phyloP scores from a whole-genome alignment of 2,113 vertebrate genomes.

The Aptenodytes forsteri region DNA sequence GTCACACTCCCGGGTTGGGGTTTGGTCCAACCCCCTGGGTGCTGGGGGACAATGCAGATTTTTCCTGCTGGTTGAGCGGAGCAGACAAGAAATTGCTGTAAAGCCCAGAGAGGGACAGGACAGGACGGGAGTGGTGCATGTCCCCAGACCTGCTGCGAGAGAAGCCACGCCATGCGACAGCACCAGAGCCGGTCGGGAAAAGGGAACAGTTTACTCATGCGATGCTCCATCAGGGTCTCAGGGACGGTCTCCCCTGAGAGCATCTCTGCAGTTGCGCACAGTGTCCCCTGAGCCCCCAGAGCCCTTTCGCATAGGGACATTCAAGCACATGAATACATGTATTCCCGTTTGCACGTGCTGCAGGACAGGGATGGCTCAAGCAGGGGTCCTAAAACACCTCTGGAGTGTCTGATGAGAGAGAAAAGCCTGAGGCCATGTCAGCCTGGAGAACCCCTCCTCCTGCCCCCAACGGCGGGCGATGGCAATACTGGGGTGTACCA shows the following conservation, averaged over 20 bases:
- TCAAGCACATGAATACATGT: rapidly evolving
- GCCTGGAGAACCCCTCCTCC: background rate
- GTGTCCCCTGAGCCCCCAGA: background rate
- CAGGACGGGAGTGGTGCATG: rapidly evolving
- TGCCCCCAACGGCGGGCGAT: rapidly evolving
- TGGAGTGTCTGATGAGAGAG: background rate
- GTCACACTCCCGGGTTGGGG: background rate
- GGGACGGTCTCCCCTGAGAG: background rate
- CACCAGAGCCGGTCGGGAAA: rapidly evolving
- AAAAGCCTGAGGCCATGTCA: background rate
- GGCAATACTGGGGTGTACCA: background rate
- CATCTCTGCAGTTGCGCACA: background rate
- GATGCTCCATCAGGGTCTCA: background rate
- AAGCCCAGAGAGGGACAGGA: rapidly evolving
- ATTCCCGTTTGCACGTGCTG: rapidly evolving
- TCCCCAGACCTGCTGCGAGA: background rate
- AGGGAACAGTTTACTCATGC: rapidly evolving
- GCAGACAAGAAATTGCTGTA: background rate
- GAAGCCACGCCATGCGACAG: background rate
- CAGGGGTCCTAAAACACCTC: background rate
- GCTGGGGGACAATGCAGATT: rapidly evolving
- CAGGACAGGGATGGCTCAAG: background rate
- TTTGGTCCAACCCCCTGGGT: background rate
- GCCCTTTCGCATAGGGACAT: rapidly evolving
- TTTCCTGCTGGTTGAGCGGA: background rate